These are phyloP conservation scores for Drosophila trichaetosa DNA, from an alignment of 2,888 invertebrate species.

Conservation along the genomic window DNA sequence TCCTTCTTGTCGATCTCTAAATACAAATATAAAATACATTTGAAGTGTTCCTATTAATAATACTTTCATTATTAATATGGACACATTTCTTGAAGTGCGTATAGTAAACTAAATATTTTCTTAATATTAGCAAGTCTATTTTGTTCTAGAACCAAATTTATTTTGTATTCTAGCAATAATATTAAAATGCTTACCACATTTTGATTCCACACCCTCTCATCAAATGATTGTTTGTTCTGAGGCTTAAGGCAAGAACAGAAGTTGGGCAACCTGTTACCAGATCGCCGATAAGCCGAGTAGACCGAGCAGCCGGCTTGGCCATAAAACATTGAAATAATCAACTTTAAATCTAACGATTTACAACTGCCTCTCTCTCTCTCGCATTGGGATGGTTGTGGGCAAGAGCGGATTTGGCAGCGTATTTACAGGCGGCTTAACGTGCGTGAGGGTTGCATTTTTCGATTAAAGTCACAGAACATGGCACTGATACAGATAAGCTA, in stretches of 20 bases:
- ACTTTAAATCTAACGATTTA: constrained; percentile 66
- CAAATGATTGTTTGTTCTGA: constrained; percentile 42
- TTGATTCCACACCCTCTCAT: not conserved
- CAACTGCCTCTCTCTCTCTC: constrained; percentile 30
- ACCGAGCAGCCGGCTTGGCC: constrained; percentile 27
- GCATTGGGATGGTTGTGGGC: constrained; percentile 13
- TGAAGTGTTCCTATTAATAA: too few species aligned
- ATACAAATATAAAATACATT: not conserved
- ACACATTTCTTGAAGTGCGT: not conserved
- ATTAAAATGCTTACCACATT: not conserved
- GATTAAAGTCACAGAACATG: constrained; percentile 61
- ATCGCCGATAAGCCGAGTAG: constrained; percentile 43
- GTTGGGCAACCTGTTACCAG: constrained; percentile 57
- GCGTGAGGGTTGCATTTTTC: constrained; percentile 66
- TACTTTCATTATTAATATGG: too few species aligned
- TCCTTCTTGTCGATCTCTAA: not conserved
- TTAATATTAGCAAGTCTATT: not conserved
- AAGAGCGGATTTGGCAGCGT: constrained; percentile 55
- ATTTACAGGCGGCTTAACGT: constrained; percentile 63
- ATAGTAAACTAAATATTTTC: not conserved
- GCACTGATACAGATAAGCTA: constrained; percentile 68
- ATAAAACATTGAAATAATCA: constrained; percentile 62
- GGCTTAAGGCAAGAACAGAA: constrained; percentile 40
- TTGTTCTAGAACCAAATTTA: not conserved
- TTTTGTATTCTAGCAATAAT: not conserved